Percentiles rank a stretch among this genome's conserved stretches.
phyloP scores from a whole-genome alignment of 2,113 vertebrate species.

The Uria aalge region DNA sequence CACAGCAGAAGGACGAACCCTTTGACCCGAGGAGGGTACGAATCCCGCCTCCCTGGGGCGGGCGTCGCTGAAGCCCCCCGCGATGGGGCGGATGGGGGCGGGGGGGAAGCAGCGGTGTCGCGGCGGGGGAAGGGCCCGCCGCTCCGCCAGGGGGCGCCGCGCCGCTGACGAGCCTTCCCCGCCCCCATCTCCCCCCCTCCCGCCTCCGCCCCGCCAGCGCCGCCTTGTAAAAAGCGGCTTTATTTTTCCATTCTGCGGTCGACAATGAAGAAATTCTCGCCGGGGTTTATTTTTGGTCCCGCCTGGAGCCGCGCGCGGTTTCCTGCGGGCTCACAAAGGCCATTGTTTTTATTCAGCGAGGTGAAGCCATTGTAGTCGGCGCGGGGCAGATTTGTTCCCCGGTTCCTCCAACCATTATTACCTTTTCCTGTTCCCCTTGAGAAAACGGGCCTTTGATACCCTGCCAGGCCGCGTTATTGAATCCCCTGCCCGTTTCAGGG shows the following conservation, averaged over 20 bases:
- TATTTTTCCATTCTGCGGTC: not conserved
- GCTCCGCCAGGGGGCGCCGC: not conserved
- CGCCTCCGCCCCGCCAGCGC: not conserved
- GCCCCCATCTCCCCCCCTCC: not conserved
- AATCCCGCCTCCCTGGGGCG: not conserved
- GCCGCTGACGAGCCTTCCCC: too few relatives aligned
- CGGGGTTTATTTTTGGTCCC: not conserved
- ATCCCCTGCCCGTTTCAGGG: not conserved
- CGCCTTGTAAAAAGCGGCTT: not conserved
- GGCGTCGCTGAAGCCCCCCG: too few relatives aligned
- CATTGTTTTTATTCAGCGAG: constrained; percentile 32
- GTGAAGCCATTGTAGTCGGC: constrained; percentile 39
- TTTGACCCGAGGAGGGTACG: not conserved
- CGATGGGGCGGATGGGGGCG: too few relatives aligned
- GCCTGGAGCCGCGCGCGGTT: constrained; percentile 38
- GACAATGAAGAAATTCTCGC: not conserved
- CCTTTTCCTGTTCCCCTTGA: constrained; percentile 62
- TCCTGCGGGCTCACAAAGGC: constrained; percentile 14
- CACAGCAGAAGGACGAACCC: not conserved
- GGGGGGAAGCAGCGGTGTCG: too few relatives aligned
- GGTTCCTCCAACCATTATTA: constrained; percentile 52
- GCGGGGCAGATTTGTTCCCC: constrained; percentile 3
- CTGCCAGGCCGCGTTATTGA: constrained; percentile 26
- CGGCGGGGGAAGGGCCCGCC: too few relatives aligned
- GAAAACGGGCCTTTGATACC: constrained; percentile 45